Conservation (phyloP, 2,797 vertebrate species). For the Cheirogaleus major region DNA sequence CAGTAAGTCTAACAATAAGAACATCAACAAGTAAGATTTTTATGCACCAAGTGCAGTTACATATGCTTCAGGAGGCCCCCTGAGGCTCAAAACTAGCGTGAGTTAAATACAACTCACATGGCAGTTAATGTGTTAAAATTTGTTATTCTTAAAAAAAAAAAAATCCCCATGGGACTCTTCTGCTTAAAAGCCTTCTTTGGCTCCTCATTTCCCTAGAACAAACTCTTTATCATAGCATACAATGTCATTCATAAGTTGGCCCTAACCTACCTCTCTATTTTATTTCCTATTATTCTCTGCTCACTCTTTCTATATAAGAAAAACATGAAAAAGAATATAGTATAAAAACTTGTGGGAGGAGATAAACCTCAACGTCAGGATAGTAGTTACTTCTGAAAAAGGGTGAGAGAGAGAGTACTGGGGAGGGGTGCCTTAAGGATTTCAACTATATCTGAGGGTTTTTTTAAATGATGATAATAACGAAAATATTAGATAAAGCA, state of each 20-base stretch:
- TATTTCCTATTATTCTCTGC: background rate
- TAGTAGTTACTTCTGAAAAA: slow-evolving; percentile 38
- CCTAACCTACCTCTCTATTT: background rate
- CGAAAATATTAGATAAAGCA: slow-evolving; percentile 15
- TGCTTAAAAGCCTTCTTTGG: background rate
- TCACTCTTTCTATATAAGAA: background rate
- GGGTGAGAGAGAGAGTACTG: background rate
- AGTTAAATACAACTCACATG: too few species aligned
- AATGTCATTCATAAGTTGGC: background rate
- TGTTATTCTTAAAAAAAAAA: background rate
- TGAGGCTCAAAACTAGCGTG: too few species aligned
- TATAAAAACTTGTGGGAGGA: background rate
- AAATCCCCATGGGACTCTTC: background rate
- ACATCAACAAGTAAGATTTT: too few species aligned
- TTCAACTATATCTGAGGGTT: slow-evolving; percentile 11
- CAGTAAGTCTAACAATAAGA: too few species aligned
- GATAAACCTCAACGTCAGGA: background rate
- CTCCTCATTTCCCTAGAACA: background rate
- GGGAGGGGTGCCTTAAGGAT: background rate
- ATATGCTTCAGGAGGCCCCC: too few species aligned
- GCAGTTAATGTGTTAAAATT: background rate
- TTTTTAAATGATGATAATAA: background rate
- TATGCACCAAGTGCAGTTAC: too few species aligned
- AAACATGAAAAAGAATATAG: background rate
- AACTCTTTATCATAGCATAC: background rate